Evolutionary conservation across 1,140 invertebrate species (phyloP), one percentile per base, ranked within the genome.

Genomic region (Pseudomyrmex flavicornis): DNA sequence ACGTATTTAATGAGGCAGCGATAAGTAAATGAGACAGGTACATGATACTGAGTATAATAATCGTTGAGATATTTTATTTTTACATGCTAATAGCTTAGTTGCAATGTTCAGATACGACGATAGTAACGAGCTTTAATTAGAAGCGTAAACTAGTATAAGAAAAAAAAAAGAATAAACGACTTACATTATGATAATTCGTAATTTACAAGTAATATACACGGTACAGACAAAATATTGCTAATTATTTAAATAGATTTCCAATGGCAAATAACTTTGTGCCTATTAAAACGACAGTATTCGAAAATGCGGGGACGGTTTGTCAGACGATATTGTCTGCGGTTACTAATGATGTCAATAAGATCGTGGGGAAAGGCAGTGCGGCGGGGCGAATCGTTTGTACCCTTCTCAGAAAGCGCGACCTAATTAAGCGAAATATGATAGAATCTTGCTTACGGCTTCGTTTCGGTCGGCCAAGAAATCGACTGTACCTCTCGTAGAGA

Each of bases 351-450:
- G 66, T 61, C 44, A 50, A 80, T 80, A 48, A 70, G 54, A 80
- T 80, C 68, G 56, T 20, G 44, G 20, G 46, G 44, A 70, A 80
- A 59, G 54, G 54, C 20, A 26, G 52, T n/a, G 10, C 52, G 20
- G 20, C 12, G 12, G 54, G 46, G n/a, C 7, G 59, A 70, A 59
- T 80, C 44, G 66, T 80, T 80, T 70, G 48, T 70, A 50, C 35
- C 75, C 68, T 80, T 85, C 63, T 76, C n/a, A 58, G 72, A 74
- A 77, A 73, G 15, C 26, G 48, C 65, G 65, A 66, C 63, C 79
- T 83, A 83, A 87, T 86, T 87, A 87, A 86, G 59, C 59, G 59
- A 62, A 87, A 63, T 87, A 61, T 82, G 22, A 63, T 74, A 83
- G 72, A 86, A 70, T 70, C 76, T 80, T 70, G n/a, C 17, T 74